Evolutionary conservation across 2,113 vertebrate species (phyloP), one percentile per base, ranked within the genome.

Genomic region (Leptocoma aspasia): DNA sequence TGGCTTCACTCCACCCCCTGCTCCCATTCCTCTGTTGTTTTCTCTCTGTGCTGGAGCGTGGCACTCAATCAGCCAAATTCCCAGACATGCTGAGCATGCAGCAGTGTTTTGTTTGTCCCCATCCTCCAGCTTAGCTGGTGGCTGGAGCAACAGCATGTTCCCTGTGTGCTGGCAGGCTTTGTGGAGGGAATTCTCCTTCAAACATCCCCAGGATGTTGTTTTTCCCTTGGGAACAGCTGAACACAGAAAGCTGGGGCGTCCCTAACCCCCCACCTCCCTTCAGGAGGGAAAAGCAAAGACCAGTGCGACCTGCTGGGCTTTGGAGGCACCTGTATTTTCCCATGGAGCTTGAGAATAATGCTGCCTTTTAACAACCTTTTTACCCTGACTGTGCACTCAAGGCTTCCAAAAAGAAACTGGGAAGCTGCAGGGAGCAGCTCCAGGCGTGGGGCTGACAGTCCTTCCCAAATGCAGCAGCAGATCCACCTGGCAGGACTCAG

Each of bases 371-470:
- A 24, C 0, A 1, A 10, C 57, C 27, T 20, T 14, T 3, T 0
- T 6, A 2, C 7, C 63, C 49, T 3, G 4, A 26, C 31, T 82
- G 53, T 0, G 19, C 39, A n/a, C 35, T 81, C 49, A 8, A 33
- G 49, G 49, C n/a, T 28, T 44, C 49, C 7, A 2, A 4, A 47
- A 26, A 23, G 21, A 49, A 31, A 19, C 16, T 1, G 1, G 24
- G 11, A 39, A 50, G 61, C 24, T 50, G 26, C 31, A 16, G 7
- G 31, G 49, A 47, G 61, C 81, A 56, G 84, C 63, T 76, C 33
- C 2, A 9, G 39, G 73, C 39, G 1, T 0, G 2, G 26, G 21
- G 42, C 21, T 5, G 13, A 11, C 0, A 4, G 23, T 41, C 45
- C 61, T 44, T 39, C 37, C 60, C 69, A 15, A 33, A 42, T 11